A percentile compares a stretch with the other conserved stretches of the same genome.
Evolutionary conservation across 2,797 vertebrate species (phyloP).

Genomic region (Jordanella pulchra): DNA sequence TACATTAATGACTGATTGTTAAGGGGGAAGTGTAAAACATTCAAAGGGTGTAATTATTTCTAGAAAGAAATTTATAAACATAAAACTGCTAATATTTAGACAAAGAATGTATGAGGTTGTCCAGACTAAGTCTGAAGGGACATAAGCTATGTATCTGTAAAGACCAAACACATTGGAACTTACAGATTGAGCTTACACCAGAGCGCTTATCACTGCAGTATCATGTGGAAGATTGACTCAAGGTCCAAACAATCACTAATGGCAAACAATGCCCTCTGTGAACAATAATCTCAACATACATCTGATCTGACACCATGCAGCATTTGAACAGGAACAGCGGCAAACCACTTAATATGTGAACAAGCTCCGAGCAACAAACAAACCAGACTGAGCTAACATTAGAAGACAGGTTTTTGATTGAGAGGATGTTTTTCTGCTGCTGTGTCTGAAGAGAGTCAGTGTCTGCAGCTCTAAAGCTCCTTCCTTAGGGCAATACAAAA

Average conservation of each 20-base stretch:
- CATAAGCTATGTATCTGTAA: no score
- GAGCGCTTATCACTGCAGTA: background rate
- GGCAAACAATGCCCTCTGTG: background rate
- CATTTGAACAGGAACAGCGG: slow-evolving; percentile 23
- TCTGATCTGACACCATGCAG: slow-evolving; percentile 31
- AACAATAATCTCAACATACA: slow-evolving; percentile 31
- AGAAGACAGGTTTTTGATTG: slow-evolving; percentile 40
- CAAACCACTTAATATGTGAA: slow-evolving; percentile 50
- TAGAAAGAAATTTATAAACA: no score
- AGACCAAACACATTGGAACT: background rate
- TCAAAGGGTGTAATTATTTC: no score
- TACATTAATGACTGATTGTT: background rate
- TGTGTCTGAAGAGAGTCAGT: slow-evolving; percentile 25
- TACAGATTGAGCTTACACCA: background rate
- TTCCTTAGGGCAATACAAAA: slow-evolving; percentile 27
- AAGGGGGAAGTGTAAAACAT: no score
- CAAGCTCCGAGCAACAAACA: slow-evolving; percentile 48
- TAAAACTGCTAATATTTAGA: no score
- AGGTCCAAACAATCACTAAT: background rate
- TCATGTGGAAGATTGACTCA: background rate
- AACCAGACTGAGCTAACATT: slow-evolving; percentile 33
- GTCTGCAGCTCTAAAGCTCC: slow-evolving; percentile 13
- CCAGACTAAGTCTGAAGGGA: no score
- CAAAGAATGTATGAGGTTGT: no score
- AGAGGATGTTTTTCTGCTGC: slow-evolving; percentile 36